A percentile compares a stretch with the other conserved stretches of the same genome.
These are phyloP conservation scores for Spheniscus mendiculus DNA, from an alignment of 2,113 vertebrate genomes.

Conservation along the genomic window DNA sequence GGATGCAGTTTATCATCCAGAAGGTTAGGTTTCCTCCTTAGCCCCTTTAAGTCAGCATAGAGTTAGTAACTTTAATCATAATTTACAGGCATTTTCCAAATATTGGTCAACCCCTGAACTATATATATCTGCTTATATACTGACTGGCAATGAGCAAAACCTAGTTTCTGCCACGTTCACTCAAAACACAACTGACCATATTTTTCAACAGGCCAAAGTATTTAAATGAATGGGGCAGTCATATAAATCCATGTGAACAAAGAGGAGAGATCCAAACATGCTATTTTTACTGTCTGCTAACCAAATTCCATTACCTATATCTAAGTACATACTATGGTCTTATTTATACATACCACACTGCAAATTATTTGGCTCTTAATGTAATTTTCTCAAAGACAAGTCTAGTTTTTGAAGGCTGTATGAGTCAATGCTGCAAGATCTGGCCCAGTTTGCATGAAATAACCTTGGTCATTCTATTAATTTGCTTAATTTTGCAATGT, in stretches of 20 bases:
- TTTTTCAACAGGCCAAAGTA: neutral
- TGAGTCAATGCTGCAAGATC: neutral
- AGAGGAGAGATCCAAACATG: neutral
- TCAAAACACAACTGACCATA: neutral
- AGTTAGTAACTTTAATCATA: neutral
- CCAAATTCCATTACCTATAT: neutral
- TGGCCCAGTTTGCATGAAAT: neutral
- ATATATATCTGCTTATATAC: neutral
- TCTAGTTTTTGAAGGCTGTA: neutral
- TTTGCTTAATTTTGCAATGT: neutral
- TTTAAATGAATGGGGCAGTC: neutral
- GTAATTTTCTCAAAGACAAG: neutral
- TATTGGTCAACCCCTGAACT: neutral
- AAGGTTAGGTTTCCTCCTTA: neutral
- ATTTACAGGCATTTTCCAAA: neutral
- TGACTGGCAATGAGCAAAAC: neutral
- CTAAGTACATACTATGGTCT: neutral
- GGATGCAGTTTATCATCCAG: neutral
- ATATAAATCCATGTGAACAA: neutral
- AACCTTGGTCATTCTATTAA: neutral
- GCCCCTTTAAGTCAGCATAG: neutral
- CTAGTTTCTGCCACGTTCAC: neutral
- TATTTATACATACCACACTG: neutral
- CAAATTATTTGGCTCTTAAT: neutral
- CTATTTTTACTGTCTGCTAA: neutral